Evolutionary conservation across 2,888 invertebrate genomes (phyloP).

Genomic region (Lypha dubia): DNA sequence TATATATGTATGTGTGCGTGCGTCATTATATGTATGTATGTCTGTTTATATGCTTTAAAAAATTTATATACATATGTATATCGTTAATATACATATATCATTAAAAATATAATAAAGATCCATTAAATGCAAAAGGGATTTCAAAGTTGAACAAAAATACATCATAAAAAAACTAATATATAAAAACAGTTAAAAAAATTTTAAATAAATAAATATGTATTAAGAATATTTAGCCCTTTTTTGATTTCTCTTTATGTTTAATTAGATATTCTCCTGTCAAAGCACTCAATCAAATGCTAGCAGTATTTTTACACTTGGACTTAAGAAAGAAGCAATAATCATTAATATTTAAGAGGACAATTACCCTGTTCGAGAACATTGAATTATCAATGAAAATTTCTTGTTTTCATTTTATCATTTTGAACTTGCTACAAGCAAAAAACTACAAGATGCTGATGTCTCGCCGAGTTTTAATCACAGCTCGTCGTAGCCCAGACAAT

Average conservation of each 20-base stretch:
- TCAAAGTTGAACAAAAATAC: constrained; percentile 33
- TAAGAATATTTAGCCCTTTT: background rate
- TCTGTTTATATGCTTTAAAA: constrained; percentile 24
- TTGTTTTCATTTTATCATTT: too few species aligned
- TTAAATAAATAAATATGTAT: background rate
- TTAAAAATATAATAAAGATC: constrained; percentile 31
- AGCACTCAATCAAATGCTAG: constrained; percentile 25
- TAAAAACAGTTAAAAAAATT: constrained; percentile 6
- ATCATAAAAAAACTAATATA: background rate
- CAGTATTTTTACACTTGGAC: background rate
- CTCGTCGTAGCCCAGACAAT: too few species aligned
- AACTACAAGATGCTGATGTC: too few species aligned
- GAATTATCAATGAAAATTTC: too few species aligned
- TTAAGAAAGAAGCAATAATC: too few species aligned
- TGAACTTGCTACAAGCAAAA: too few species aligned
- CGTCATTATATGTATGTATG: constrained; percentile 24
- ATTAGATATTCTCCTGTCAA: constrained; percentile 25
- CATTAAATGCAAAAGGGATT: constrained; percentile 38
- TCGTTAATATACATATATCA: background rate
- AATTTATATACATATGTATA: background rate
- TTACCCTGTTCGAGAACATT: too few species aligned
- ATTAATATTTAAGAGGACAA: constrained; percentile 7
- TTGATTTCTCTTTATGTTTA: constrained; percentile 3
- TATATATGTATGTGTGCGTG: constrained; percentile 21
- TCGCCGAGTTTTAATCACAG: too few species aligned